Base-by-base conservation (phyloP, 2,888 invertebrate species). In the Yponomeuta plumbellus region DNA sequence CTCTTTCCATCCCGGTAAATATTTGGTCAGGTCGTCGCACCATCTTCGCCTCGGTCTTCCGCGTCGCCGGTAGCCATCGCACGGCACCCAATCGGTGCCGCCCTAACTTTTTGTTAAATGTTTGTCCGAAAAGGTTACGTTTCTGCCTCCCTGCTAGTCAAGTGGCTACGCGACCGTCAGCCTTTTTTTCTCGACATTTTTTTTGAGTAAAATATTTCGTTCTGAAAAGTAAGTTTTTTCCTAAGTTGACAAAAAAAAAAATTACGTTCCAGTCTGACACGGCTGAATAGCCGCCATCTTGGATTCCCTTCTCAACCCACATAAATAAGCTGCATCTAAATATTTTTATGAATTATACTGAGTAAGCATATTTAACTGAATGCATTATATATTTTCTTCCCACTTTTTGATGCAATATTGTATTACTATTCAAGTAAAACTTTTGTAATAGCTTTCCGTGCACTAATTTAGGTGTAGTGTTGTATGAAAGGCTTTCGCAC, bases 381-480 rank as follows among this genome's bases (percentile, higher is more conserved):
- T 34, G 26, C 17, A 21, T 23, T 44, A 44, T 70, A 73, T 68
- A 69, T 71, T 68, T 76, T 74, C 44, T 75, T 76, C 71, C 67
- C 74, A 63, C 63, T 79, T 83, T 84, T 81, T 74, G 79, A 81
- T 70, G 75, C 74, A 71, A 75, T 80, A 72, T 81, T 80, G n/a
- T 20, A n/a, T n/a, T n/a, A 21, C 20, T 58, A 58, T 21, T 58
- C 58, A 20, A 58, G 2, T 6, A 20, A 11, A 20, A 8, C 11
- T 21, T 58, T 20, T 58, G n/a, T 58, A 58, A 58, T 58, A 58
- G 11, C 11, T 58, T 58, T 59, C 59, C 23, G 59, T 59, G 59
- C 59, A 59, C 59, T 59, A 59, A 22, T 59, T 23, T 59, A 59
- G 59, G 59, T 22, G 59, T 59, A 59, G 59, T 22, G 13, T 59